Base-by-base conservation (phyloP, 1,140 invertebrate species). In the Zaprionus gabonicus region DNA sequence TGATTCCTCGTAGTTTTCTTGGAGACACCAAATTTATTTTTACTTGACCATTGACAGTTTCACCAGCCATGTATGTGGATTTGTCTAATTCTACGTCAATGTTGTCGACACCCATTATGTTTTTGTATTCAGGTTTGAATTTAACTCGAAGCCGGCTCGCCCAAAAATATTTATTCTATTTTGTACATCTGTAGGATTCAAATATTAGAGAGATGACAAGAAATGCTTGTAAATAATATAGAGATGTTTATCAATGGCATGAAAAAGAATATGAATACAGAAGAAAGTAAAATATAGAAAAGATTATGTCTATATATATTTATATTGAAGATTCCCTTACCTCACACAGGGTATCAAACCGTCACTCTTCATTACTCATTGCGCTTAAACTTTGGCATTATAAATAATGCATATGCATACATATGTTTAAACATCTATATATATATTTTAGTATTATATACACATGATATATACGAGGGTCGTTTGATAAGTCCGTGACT, bases 21-120 rank as follows among this genome's bases (percentile, higher is more conserved):
- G 95, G 94, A 66, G 94, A 94, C 90, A 95, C 95, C 60, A 95
- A 94, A 10, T 93, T 93, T 67, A 95, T 93, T 88, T 95, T 93
- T 41, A 95, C 94, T 82, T 94, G 94, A 17, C 95, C 95, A 80
- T 95, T 95, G 4, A 96, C 92, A 13, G 94, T 95, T 93, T 96
- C 95, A 2, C 95, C 95, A 23, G 95, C 94, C 91, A 95, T 96
- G 86, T 95, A 96, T 0, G 95, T 95, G 31, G 95, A 94, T 91
- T 95, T 96, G 81, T 96, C 95, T 71, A 96, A 93, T 76, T 94
- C 93, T 67, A 96, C 95, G 81, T 94, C 93, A 83, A 95, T 95
- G 86, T 94, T 94, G 87, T 94, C 94, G 12, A 95, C 83, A 71
- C 94, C 94, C 94, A 94, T 94, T 69, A 27, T 59, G 15, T 56